phyloP scores from a whole-genome alignment of 2,888 invertebrate genomes.

The Lysandra coridon region DNA sequence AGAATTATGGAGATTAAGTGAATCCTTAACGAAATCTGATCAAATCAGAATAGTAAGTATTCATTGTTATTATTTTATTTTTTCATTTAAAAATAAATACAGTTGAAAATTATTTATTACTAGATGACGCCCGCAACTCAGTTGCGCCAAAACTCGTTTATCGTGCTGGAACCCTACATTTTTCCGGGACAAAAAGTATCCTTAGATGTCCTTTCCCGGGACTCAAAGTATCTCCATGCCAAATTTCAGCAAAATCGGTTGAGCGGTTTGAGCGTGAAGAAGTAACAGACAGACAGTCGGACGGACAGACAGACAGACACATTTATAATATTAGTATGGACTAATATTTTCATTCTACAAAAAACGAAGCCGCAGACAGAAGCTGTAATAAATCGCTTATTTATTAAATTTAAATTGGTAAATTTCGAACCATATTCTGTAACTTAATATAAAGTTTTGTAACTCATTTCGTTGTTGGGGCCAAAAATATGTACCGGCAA shows the following conservation, averaged over 20 bases:
- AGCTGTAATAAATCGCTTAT: background rate
- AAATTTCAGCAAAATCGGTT: too few relatives aligned
- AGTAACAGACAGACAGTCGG: too few relatives aligned
- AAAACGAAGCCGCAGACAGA: background rate
- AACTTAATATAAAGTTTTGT: background rate
- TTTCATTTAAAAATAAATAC: background rate
- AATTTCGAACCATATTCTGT: background rate
- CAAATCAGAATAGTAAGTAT: constrained; percentile 87
- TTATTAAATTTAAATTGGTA: background rate
- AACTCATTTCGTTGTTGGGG: background rate
- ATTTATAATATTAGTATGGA: too few relatives aligned
- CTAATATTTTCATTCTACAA: background rate
- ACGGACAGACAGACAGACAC: too few relatives aligned
- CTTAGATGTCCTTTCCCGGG: too few relatives aligned
- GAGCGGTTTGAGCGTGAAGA: too few relatives aligned
- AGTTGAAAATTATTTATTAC: background rate
- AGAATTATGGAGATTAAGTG: constrained; percentile 89
- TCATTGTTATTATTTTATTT: background rate
- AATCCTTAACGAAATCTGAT: constrained; percentile 87
- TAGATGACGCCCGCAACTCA: too few relatives aligned
- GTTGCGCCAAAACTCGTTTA: too few relatives aligned
- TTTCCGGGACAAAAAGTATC: too few relatives aligned
- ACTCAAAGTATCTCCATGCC: too few relatives aligned
- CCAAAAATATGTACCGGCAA: background rate
- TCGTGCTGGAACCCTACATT: too few relatives aligned